Base-by-base conservation (phyloP, 1,140 invertebrate genomes). In the Hylaeus anthracinus region DNA sequence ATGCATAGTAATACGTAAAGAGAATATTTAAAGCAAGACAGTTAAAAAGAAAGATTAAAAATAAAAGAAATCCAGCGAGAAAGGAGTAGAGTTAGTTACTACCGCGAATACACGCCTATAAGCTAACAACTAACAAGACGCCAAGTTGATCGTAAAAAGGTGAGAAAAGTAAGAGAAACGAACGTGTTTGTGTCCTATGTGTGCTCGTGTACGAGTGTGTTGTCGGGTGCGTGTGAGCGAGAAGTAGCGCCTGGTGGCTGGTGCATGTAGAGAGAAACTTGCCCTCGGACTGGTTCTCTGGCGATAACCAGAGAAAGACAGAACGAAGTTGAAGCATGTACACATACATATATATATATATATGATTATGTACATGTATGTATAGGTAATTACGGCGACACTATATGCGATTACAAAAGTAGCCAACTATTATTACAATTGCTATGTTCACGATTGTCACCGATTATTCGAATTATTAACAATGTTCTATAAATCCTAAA, bases 321-420 rank as follows among this genome's bases (percentile, higher is more conserved):
- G 75, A 79, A 51, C 51, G n/a, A 55, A 8, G 3, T 70, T 26
- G 58, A 75, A 84, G 71, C 79, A 82, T 90, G 86, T 91, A 90
- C 88, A 91, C 91, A 89, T 87, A 90, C 26, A 26, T 26, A 26
- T 26, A 26, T 26, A 26, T 26, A 89, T 90, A 88, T 90, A 89
- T 89, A 91, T 88, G 83, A 77, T 88, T 90, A 91, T 90, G 87
- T 90, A 89, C 90, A 92, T 92, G 90, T 90, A 90, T 92, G 90
- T 91, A 91, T 91, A 86, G 85, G 60, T 84, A 91, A 91, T 90
- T 92, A 79, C 75, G 70, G 70, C 77, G 51, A 89, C 88, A 66
- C 67, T 76, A 74, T 85, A 81, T 88, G 88, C 89, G 88, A 89
- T 91, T 66, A 72, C 67, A 76, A 74, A 86, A 88, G 86, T 91